Evolutionary conservation across 2,797 vertebrate genomes (phyloP).

Genomic region (Champsocephalus esox): DNA sequence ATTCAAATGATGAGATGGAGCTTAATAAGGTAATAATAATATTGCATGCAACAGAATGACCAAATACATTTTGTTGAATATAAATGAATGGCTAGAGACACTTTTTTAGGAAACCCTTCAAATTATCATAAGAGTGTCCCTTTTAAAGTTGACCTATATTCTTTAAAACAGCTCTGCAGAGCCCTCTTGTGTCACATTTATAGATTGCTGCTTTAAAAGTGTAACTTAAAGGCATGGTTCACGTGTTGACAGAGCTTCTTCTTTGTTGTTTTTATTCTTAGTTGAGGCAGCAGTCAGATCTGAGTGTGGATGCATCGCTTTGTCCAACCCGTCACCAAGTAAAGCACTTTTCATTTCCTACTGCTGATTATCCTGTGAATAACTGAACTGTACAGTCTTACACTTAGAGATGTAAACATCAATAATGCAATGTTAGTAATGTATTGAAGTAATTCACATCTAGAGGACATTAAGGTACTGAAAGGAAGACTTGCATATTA

Average conservation of each 20-base stretch:
- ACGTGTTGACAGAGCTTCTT: background rate
- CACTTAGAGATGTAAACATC: background rate
- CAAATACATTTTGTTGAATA: background rate
- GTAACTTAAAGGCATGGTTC: background rate
- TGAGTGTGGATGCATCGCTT: constrained; percentile 82
- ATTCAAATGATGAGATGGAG: constrained; percentile 65
- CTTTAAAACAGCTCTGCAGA: background rate
- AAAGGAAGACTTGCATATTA: background rate
- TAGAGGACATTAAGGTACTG: background rate
- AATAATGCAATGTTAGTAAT: background rate
- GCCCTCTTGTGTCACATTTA: constrained; percentile 43
- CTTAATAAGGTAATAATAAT: constrained; percentile 67
- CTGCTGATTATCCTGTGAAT: background rate
- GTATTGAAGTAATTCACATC: background rate
- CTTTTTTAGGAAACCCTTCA: background rate
- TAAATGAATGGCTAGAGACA: background rate
- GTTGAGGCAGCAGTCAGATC: constrained; percentile 86
- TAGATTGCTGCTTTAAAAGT: background rate
- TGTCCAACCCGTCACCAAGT: constrained; percentile 91
- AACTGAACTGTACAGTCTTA: background rate
- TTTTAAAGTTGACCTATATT: background rate
- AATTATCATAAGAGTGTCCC: too few relatives aligned
- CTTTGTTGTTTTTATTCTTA: constrained; percentile 54
- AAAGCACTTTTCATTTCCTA: constrained; percentile 60
- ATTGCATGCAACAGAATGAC: background rate